phyloP scores from a whole-genome alignment of 2,797 vertebrate species.

The Tolypeutes matacus region DNA sequence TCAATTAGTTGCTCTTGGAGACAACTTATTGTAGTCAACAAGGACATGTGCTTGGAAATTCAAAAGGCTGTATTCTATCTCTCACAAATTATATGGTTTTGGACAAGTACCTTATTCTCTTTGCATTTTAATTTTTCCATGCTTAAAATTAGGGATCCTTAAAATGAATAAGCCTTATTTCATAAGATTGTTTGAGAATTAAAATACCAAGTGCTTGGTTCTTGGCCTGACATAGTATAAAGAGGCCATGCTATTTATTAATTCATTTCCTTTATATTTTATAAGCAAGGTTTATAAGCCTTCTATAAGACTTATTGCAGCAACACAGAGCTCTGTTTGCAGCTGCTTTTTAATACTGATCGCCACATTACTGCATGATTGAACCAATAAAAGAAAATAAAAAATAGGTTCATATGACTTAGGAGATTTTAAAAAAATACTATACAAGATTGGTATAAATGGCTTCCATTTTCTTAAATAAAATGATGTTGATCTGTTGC shows the following conservation, averaged over 20 bases:
- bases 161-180: neutral
- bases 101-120: neutral
- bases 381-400: neutral
- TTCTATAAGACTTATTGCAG: neutral
- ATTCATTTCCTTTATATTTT: neutral
- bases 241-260: neutral
- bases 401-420: neutral
- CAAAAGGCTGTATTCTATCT: neutral
- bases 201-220: neutral
- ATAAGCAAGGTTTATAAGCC: neutral
- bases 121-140: neutral
- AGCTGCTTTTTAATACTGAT: neutral
- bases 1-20: neutral
- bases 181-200: constrained; percentile 2
- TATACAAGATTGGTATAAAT: neutral
- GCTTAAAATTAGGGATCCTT: neutral
- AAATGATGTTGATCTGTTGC: neutral
- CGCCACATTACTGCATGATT: neutral
- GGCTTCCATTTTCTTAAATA: neutral
- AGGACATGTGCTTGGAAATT: neutral
- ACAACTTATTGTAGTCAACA: neutral
- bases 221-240: neutral
- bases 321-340: neutral
- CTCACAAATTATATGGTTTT: neutral
- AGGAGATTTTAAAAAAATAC: neutral